Evolutionary conservation across 2,888 invertebrate genomes (phyloP).

Genomic region (Tetheella fluctuosa): DNA sequence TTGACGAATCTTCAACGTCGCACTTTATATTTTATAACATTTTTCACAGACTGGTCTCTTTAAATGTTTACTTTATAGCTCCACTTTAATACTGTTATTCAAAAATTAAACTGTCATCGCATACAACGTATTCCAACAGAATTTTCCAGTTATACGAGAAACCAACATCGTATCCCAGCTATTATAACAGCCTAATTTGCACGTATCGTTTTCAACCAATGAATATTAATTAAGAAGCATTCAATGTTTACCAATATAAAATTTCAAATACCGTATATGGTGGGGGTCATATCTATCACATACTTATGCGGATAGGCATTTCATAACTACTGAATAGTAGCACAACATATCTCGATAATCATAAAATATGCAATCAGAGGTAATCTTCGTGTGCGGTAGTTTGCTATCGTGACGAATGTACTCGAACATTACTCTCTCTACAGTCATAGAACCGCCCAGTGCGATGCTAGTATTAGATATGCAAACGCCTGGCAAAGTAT

Average conservation of each 20-base stretch:
- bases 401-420: constrained; percentile 64
- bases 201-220: constrained; percentile 8
- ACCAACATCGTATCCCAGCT: background rate
- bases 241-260: background rate
- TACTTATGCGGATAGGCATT: background rate
- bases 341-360: background rate
- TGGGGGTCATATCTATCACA: background rate
- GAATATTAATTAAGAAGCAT: constrained; percentile 9
- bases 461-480: constrained; percentile 64
- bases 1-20: constrained; percentile 78
- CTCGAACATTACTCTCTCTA: constrained; percentile 68
- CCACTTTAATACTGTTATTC: constrained; percentile 23
- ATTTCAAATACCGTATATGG: background rate
- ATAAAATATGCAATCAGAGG: constrained; percentile 48
- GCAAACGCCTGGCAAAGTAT: constrained; percentile 43
- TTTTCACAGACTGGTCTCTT: constrained; percentile 55
- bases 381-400: constrained; percentile 67
- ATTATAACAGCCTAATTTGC: constrained; percentile 7
- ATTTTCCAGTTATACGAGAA: background rate
- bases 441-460: constrained; percentile 55
- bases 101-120: constrained; percentile 14
- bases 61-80: constrained; percentile 46
- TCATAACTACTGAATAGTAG: background rate
- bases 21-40: constrained; percentile 75
- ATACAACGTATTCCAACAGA: constrained; percentile 2